Percentiles rank a stretch among this genome's conserved stretches.
These are phyloP conservation scores for Hassar affinis DNA, from an alignment of 2,113 vertebrate species.

Conservation along the genomic window DNA sequence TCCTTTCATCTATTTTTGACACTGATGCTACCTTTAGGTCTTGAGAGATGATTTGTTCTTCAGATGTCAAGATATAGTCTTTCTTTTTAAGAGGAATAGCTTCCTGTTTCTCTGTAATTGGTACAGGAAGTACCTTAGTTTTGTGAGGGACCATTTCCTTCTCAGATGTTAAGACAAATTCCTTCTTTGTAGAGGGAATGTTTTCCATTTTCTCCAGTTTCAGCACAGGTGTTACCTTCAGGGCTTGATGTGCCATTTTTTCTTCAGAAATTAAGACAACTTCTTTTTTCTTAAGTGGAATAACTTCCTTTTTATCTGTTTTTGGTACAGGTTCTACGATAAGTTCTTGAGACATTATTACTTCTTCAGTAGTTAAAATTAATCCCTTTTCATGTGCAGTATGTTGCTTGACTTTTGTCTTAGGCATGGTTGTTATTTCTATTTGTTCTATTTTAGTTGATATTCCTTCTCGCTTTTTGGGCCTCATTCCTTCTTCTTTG, in stretches of 20 bases:
- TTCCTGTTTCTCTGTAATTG: not conserved
- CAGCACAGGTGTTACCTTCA: not conserved
- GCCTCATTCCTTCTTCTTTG: not conserved
- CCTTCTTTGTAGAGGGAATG: not conserved
- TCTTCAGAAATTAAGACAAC: constrained; percentile 15
- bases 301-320: not conserved
- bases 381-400: not conserved
- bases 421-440: not conserved
- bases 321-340: not conserved
- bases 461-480: not conserved
- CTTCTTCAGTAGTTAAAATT: constrained; percentile 15
- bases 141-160: not conserved
- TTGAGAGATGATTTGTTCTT: not conserved
- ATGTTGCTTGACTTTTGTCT: not conserved
- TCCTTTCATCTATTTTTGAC: not conserved
- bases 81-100: not conserved
- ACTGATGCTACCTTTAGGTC: not conserved
- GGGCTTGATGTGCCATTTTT: not conserved
- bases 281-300: not conserved
- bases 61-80: not conserved
- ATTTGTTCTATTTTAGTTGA: constrained; percentile 12
- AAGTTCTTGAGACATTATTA: not conserved
- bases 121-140: not conserved
- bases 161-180: not conserved
- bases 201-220: not conserved